Evolutionary conservation across 30 jellyfish, hydroid and myxozoan genomes (phyloP).

Genomic region (Mastigias papua): DNA sequence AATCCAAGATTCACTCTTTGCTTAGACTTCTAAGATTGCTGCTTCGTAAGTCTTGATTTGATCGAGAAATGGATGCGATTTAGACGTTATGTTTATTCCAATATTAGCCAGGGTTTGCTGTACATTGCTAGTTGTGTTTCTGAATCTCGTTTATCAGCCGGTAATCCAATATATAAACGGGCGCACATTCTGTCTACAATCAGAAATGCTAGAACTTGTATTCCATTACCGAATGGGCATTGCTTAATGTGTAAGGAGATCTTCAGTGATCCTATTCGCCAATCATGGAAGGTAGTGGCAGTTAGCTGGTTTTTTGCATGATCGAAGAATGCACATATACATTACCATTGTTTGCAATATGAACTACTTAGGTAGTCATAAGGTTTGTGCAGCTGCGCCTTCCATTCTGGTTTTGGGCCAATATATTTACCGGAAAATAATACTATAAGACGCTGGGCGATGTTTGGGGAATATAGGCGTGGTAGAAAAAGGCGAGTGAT

Average conservation of each 20-base stretch:
- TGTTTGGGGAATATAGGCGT: no score
- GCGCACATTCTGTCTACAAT: no score
- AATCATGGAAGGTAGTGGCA: background rate
- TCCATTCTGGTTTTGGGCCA: background rate
- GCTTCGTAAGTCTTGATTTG: background rate
- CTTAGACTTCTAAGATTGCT: no score
- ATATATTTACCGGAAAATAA: no score
- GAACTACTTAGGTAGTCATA: background rate
- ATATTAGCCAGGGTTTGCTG: background rate
- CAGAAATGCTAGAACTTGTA: no score
- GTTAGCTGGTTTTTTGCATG: background rate
- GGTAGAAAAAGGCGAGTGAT: no score
- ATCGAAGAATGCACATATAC: background rate
- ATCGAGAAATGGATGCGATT: background rate
- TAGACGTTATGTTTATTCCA: background rate
- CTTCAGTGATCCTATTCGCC: background rate
- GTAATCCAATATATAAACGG: no score
- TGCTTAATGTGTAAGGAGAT: background rate
- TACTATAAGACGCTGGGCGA: no score
- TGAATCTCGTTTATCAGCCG: no score
- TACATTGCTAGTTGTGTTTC: background rate
- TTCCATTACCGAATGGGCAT: no score
- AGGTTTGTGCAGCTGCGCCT: background rate
- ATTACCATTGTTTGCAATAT: background rate
- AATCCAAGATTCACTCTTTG: no score